Evolutionary conservation across 1,140 invertebrate species (phyloP).

Genomic region (Globodera rostochiensis): DNA sequence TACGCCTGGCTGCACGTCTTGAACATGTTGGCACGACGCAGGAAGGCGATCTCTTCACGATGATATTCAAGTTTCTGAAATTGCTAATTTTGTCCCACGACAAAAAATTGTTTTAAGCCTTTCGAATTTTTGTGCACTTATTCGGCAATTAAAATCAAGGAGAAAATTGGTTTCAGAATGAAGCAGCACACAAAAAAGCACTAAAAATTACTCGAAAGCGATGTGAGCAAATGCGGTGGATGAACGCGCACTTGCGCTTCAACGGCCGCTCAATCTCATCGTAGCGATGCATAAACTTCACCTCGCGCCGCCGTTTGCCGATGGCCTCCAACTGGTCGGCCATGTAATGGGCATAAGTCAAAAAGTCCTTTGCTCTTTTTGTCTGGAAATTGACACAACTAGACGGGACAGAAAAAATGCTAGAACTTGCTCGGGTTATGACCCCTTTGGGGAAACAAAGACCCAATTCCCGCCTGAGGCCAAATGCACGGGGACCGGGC

Average conservation of each 20-base stretch:
- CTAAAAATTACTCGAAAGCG: slow-evolving; percentile 18
- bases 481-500: too few species aligned
- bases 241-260: slow-evolving; percentile 18
- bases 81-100: neutral
- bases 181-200: neutral
- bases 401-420: neutral
- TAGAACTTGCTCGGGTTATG: neutral
- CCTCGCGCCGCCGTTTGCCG: slow-evolving; percentile 1
- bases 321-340: slow-evolving; percentile 11
- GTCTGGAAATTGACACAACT: slow-evolving; percentile 9
- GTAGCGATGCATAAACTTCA: slow-evolving; percentile 29
- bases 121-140: too few species aligned
- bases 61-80: slow-evolving; percentile 29
- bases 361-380: slow-evolving; percentile 21
- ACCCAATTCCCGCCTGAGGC: neutral
- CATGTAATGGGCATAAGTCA: slow-evolving; percentile 20
- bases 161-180: too few species aligned
- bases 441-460: neutral
- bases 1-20: slow-evolving; percentile 25
- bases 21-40: slow-evolving; percentile 8
- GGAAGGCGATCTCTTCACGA: slow-evolving; percentile 17
- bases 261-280: slow-evolving; percentile 24
- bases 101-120: too few species aligned
- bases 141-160: too few species aligned
- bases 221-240: slow-evolving; percentile 22